Conservation (phyloP, 2,888 invertebrate genomes). For the Megamerina dolium region DNA sequence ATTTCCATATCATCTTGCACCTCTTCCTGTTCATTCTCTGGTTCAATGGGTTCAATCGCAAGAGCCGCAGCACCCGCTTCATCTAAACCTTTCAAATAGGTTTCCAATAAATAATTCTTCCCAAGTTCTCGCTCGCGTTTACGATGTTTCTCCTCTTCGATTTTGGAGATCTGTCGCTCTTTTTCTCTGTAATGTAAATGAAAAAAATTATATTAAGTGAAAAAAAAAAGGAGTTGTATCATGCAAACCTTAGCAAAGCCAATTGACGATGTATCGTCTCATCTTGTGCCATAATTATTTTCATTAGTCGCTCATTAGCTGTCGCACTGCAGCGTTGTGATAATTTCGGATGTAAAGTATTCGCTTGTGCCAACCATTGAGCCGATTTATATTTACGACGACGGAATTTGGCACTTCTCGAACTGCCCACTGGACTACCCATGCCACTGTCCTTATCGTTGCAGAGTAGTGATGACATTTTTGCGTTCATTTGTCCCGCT, state of each 20-base stretch:
- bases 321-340: conserved; percentile 20
- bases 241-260: conserved; percentile 39
- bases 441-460: conserved; percentile 47
- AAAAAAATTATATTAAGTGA: not conserved
- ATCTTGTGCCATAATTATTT: conserved; percentile 56
- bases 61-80: too few relatives aligned
- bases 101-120: conserved; percentile 72
- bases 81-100: conserved; percentile 60
- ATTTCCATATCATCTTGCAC: conserved; percentile 23
- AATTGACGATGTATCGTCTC: conserved; percentile 53
- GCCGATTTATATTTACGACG: conserved; percentile 34
- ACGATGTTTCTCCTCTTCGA: conserved; percentile 72
- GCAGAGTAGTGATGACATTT: conserved; percentile 35
- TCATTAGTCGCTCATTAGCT: conserved; percentile 51
- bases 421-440: conserved; percentile 47
- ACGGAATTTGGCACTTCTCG: conserved; percentile 43
- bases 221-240: conserved; percentile 1
- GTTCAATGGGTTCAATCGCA: too few relatives aligned
- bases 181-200: conserved; percentile 54
- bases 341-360: conserved; percentile 44
- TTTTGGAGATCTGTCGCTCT: conserved; percentile 70
- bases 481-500: conserved; percentile 13
- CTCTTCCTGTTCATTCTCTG: conserved; percentile 15
- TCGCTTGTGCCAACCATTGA: conserved; percentile 36
- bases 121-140: conserved; percentile 68